Conservation (phyloP, 1,140 invertebrate species). For the Aethina tumida region DNA sequence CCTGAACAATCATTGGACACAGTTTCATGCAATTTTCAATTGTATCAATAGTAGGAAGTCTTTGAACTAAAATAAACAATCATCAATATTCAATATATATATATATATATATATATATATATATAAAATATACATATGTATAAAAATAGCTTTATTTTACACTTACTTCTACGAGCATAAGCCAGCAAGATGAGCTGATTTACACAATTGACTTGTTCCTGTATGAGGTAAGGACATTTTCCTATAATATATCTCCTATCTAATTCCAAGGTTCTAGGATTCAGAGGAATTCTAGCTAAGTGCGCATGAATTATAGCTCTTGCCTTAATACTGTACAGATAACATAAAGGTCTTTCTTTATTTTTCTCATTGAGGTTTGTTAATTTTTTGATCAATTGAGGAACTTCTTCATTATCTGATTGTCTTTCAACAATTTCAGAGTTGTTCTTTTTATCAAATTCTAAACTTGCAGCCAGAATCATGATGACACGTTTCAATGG, state of each 20-base stretch:
- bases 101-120: constrained; percentile 6
- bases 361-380: constrained; percentile 91
- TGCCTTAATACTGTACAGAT: constrained; percentile 94
- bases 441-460: constrained; percentile 93
- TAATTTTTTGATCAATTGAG: constrained; percentile 80
- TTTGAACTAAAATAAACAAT: constrained; percentile 49
- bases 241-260: constrained; percentile 82
- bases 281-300: constrained; percentile 72
- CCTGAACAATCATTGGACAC: constrained; percentile 94
- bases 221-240: constrained; percentile 91
- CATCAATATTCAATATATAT: background rate
- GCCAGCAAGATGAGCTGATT: constrained; percentile 88
- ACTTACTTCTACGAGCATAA: constrained; percentile 77
- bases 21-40: constrained; percentile 98
- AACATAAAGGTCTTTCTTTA: constrained; percentile 86
- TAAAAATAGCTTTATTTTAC: constrained; percentile 9
- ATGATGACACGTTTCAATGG: constrained; percentile 89
- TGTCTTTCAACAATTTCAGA: constrained; percentile 87
- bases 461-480: constrained; percentile 90
- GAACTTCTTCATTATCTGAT: constrained; percentile 92
- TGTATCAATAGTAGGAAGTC: constrained; percentile 84
- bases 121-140: constrained; percentile 9
- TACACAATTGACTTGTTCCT: constrained; percentile 95
- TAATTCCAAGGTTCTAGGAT: constrained; percentile 70
- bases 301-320: constrained; percentile 91